Percentiles rank a stretch among this genome's conserved stretches.
Evolutionary conservation across 2,797 vertebrate species (phyloP).

Genomic region (Cuculus canorus): DNA sequence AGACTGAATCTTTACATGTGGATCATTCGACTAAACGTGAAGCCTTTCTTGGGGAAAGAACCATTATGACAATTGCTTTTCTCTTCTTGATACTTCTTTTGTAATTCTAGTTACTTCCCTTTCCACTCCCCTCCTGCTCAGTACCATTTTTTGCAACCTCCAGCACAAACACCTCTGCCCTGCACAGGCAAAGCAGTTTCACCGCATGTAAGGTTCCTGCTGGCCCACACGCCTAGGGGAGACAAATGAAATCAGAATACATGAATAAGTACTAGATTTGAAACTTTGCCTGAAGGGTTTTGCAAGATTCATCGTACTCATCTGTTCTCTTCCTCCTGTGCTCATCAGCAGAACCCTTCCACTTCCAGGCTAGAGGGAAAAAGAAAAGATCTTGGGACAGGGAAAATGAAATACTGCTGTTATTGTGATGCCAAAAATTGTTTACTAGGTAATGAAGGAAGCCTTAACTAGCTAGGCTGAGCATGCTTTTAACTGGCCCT

Average conservation of each 20-base stretch:
- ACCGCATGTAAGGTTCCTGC: not conserved
- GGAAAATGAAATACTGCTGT: conserved; percentile 2
- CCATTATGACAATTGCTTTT: not conserved
- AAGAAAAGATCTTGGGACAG: not conserved
- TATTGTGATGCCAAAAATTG: not conserved
- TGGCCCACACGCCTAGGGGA: conserved; percentile 3
- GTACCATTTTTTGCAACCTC: not conserved
- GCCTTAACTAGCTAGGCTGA: not conserved
- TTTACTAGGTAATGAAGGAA: conserved; percentile 20
- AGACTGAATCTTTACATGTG: not conserved
- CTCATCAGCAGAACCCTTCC: conserved; percentile 1
- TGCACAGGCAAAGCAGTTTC: not conserved
- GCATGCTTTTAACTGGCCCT: not conserved
- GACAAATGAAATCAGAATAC: not conserved
- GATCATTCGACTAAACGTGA: not conserved
- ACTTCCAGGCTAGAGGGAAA: not conserved
- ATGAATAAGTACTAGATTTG: not conserved
- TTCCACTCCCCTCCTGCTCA: not conserved
- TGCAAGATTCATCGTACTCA: not conserved
- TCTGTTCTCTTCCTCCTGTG: not conserved
- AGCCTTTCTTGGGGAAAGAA: not conserved
- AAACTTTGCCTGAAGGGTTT: conserved; percentile 28
- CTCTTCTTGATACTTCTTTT: not conserved
- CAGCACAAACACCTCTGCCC: not conserved
- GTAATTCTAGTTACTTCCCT: not conserved